Evolutionary conservation across 2,888 invertebrate species (phyloP), one percentile per base, ranked within the genome.

Genomic region (Dryococelus australis): DNA sequence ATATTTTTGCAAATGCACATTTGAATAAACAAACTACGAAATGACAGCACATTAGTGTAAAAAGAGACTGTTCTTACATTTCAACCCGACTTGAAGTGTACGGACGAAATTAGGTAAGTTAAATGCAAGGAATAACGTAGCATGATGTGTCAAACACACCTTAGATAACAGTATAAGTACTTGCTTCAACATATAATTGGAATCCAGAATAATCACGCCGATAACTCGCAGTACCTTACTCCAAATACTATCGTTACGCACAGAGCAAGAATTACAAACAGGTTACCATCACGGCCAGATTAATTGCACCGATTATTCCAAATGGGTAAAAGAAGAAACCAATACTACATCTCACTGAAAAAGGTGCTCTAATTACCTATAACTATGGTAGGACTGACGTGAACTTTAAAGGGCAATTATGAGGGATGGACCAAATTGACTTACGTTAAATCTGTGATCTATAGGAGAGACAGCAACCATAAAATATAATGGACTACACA

Each of bases 241-340:
- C 65, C 65, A 65, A 65, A 65, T 65, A 65, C 65, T 12, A 65
- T 65, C 6, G 65, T 65, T 65, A 65, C 8, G n/a, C 2, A 24
- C n/a, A n/a, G 65, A 65, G n/a, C 65, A 65, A 24, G 65, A 8
- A 16, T 65, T 20, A 20, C 65, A 65, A 65, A 65, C 65, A 65
- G 65, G 65, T 65, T 65, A n/a, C 65, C 65, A 65, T 65, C n/a
- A 65, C 20, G 65, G 65, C 47, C 65, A 65, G 65, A 65, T 65
- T 65, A 65, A 65, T 65, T 24, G 65, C 65, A 9, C 65, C 65
- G 65, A 65, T 65, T 65, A 65, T 65, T 65, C n/a, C 65, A 5
- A 65, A 65, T 65, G 65, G 65, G 47, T 9, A 65, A 65, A 20
- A n/a, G 65, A n/a, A 65, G 8, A 65, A 65, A 65, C 0, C 8